These are phyloP conservation scores for Synchiropus splendidus DNA, from an alignment of 2,113 vertebrate genomes.

Conservation along the genomic window DNA sequence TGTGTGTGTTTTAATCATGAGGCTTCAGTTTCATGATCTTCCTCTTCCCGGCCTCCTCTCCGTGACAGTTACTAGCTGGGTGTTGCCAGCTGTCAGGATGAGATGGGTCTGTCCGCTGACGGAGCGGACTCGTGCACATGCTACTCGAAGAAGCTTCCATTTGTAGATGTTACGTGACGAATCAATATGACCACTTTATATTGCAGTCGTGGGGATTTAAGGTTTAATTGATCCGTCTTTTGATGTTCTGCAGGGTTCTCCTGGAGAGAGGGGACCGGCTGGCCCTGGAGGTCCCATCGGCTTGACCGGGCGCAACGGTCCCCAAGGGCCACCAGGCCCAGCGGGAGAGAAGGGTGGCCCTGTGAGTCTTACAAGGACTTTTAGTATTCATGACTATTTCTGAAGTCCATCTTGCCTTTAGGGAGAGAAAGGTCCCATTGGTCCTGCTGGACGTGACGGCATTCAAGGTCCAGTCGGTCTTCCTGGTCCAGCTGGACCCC, in stretches of 20 bases:
- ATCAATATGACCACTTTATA: too few relatives aligned
- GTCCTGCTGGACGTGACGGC: conserved; percentile 91
- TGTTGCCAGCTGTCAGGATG: too few relatives aligned
- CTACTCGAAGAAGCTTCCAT: too few relatives aligned
- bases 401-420: conserved; percentile 31
- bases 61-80: too few relatives aligned
- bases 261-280: conserved; percentile 87
- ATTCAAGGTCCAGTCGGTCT: conserved; percentile 95
- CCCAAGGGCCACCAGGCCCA: conserved; percentile 87
- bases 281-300: conserved; percentile 92
- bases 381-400: neutral
- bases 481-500: conserved; percentile 88
- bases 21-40: too few relatives aligned
- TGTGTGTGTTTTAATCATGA: too few relatives aligned
- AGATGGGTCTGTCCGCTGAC: too few relatives aligned
- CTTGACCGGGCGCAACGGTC: conserved; percentile 85
- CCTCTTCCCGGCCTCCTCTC: too few relatives aligned
- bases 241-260: conserved; percentile 73
- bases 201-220: too few relatives aligned
- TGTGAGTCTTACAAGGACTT: conserved; percentile 67
- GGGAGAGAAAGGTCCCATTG: conserved; percentile 95
- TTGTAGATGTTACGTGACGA: too few relatives aligned
- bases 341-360: conserved; percentile 95
- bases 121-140: too few relatives aligned
- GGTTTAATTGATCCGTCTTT: conserved; percentile 1